Evolutionary conservation across 2,113 vertebrate species (phyloP).

Genomic region (Hemiprocne comata): DNA sequence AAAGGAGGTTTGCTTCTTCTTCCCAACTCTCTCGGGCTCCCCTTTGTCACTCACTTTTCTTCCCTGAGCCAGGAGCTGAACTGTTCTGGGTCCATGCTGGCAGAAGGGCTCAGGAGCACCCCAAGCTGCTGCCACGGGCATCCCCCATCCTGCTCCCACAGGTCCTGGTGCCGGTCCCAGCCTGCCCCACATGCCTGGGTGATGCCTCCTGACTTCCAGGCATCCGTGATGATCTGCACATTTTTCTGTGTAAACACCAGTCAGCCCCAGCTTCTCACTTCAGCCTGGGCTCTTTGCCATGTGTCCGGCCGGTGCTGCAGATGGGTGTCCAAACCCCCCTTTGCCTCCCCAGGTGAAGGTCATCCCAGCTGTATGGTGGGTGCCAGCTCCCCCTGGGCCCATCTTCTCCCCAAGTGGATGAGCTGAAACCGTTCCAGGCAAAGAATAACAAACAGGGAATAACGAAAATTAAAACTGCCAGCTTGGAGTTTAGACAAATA

Average conservation of each 20-base stretch:
- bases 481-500: not conserved
- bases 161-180: not conserved
- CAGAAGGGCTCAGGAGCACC: not conserved
- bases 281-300: not conserved
- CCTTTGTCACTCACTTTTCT: not conserved
- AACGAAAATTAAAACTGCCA: not conserved
- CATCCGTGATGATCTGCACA: rapidly evolving
- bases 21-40: not conserved
- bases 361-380: rapidly evolving
- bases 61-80: not conserved
- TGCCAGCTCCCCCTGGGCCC: not conserved
- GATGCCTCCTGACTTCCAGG: not conserved
- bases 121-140: rapidly evolving
- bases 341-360: not conserved
- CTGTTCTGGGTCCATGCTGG: not conserved
- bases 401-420: rapidly evolving
- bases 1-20: not conserved
- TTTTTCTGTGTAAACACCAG: not conserved
- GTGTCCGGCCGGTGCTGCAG: rapidly evolving
- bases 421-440: not conserved
- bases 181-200: not conserved
- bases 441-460: not conserved
- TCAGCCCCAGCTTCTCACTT: not conserved
- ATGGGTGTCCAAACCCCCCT: not conserved
- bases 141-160: not conserved